phyloP scores from a whole-genome alignment of 2,797 vertebrate genomes.

The Pterois miles region DNA sequence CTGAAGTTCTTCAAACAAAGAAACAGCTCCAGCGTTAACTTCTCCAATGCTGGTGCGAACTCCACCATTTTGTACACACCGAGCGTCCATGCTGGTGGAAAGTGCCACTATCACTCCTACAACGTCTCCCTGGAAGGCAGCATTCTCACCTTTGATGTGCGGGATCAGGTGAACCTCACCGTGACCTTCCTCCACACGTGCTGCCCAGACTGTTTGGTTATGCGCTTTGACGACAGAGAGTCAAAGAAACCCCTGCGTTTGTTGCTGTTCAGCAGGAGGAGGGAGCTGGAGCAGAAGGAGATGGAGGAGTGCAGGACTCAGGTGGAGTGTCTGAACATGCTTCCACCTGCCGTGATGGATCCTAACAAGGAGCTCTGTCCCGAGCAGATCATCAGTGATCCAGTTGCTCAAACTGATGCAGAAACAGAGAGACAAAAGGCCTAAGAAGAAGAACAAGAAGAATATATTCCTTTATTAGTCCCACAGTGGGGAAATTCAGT shows the following conservation, averaged over 20 bases:
- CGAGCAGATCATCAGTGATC: not conserved
- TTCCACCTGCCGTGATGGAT: conserved; percentile 40
- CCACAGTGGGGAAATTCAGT: too few relatives aligned
- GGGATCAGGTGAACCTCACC: conserved; percentile 16
- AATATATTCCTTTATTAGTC: too few relatives aligned
- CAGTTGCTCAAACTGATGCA: not conserved
- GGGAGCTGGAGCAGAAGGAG: conserved; percentile 16
- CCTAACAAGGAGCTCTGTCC: conserved; percentile 34
- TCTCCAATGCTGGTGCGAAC: not conserved
- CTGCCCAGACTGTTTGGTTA: conserved; percentile 27
- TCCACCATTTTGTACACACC: conserved; percentile 17
- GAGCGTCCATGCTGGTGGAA: not conserved
- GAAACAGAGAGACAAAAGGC: not conserved
- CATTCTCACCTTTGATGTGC: not conserved
- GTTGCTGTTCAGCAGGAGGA: conserved; percentile 44
- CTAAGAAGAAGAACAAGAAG: too few relatives aligned
- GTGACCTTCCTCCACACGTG: conserved; percentile 12
- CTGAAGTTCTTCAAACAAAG: not conserved
- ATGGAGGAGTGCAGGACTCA: conserved; percentile 48
- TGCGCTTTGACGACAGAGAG: not conserved
- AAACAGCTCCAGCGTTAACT: conserved; percentile 17
- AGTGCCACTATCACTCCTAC: not conserved
- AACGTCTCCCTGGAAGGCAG: conserved; percentile 40
- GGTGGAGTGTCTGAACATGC: conserved; percentile 47
- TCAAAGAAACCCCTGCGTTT: not conserved